Evolutionary conservation across 1,140 invertebrate species (phyloP).

Genomic region (Chymomyza costata): DNA sequence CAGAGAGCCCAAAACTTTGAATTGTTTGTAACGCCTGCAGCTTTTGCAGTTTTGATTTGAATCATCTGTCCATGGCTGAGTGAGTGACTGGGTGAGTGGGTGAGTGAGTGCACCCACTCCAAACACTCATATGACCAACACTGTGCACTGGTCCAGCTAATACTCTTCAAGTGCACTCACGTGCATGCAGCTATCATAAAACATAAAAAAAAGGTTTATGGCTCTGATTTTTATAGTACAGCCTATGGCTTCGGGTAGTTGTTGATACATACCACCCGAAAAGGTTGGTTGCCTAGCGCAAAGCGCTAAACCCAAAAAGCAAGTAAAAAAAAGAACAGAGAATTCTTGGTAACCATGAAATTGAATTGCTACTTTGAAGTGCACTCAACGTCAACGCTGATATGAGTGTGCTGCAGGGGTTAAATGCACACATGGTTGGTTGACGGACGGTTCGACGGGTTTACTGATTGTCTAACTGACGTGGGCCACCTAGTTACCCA

Average conservation of each 20-base stretch:
- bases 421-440: constrained; percentile 61
- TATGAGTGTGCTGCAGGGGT: constrained; percentile 34
- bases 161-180: constrained; percentile 28
- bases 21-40: constrained; percentile 22
- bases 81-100: too few relatives aligned
- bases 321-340: constrained; percentile 7
- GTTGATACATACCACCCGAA: constrained; percentile 2
- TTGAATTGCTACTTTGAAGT: constrained; percentile 73
- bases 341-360: constrained; percentile 58
- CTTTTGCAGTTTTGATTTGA: constrained; percentile 38
- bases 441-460: constrained; percentile 44
- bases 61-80: constrained; percentile 7
- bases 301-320: background rate
- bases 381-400: constrained; percentile 52
- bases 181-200: constrained; percentile 34
- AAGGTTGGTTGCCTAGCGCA: background rate
- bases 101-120: too few relatives aligned
- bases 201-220: constrained; percentile 33
- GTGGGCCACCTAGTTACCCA: constrained; percentile 60
- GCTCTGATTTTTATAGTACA: constrained; percentile 49
- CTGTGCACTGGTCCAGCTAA: too few relatives aligned
- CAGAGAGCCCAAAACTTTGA: background rate
- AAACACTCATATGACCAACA: too few relatives aligned
- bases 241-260: too few relatives aligned
- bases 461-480: too few relatives aligned